Conservation (phyloP, 2,888 invertebrate genomes). For the Coelinius sp. region DNA sequence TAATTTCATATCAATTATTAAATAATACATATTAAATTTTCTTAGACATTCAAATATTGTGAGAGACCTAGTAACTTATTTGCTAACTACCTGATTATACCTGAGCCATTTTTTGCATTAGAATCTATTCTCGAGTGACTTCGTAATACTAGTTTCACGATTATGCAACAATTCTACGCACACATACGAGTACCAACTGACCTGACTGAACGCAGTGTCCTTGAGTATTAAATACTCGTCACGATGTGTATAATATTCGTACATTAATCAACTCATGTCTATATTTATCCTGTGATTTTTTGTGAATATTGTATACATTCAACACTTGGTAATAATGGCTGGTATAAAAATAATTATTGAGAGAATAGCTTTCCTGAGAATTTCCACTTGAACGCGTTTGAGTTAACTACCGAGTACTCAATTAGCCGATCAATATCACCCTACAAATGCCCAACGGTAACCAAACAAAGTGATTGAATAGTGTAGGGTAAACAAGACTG, state of each 20-base stretch:
- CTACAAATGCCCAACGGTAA: conserved; percentile 7
- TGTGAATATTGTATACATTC: not conserved
- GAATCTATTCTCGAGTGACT: conserved; percentile 45
- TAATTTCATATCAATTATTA: too few species aligned
- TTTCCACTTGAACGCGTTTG: not conserved
- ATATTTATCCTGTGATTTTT: not conserved
- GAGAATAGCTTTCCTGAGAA: not conserved
- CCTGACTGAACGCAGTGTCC: conserved; percentile 38
- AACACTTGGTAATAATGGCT: not conserved
- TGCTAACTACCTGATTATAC: conserved; percentile 21
- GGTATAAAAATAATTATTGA: conserved; percentile 1
- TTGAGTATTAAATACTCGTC: conserved; percentile 28
- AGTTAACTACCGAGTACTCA: not conserved
- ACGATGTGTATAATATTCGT: not conserved
- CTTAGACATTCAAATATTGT: too few species aligned
- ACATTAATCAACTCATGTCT: not conserved
- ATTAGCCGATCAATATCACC: conserved; percentile 15
- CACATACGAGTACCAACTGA: conserved; percentile 24
- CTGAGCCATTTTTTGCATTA: not conserved
- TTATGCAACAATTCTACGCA: conserved; percentile 47
- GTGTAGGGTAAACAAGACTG: not conserved
- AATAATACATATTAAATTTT: too few species aligned
- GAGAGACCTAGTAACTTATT: too few species aligned
- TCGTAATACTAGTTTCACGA: conserved; percentile 40
- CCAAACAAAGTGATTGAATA: conserved; percentile 19